Evolutionary conservation across 2,113 vertebrate species (phyloP), one percentile per base, ranked within the genome.

Genomic region (Macquaria australasica): DNA sequence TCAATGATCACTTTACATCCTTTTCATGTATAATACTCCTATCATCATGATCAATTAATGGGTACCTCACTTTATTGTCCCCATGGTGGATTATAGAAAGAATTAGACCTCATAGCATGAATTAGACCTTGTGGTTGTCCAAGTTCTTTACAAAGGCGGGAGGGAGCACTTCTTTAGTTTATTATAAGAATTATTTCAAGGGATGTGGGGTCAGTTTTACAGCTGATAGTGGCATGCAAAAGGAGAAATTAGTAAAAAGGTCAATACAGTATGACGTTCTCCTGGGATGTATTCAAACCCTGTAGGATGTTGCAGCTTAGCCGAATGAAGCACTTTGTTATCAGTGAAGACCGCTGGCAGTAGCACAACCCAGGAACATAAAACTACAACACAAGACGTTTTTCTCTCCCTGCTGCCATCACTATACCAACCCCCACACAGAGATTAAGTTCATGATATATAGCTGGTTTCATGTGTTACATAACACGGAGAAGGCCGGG

Each of bases 381-480:
- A 76, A 83, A 88, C 45, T 39, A 71, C 67, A 83, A 28, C 72
- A 66, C 83, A 67, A 31, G 53, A 78, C 23, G 14, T 41, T 15
- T 80, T 18, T 23, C 21, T 48, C 73, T 74, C 41, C 53, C 48
- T 58, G 66, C 78, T 74, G 64, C 51, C 73, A 45, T 81, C 74
- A 43, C 77, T 34, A 3, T 31, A 70, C 72, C 88, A 63, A 73
- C 85, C 81, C 68, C 83, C 67, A 75, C 73, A 10, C 69, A 31
- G 50, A 81, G 80, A 83, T 76, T 87, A 67, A 79, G 23, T 67
- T 75, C 11, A 86, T 86, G 72, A 83, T 85, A 79, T 81, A 82
- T 86, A 43, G 72, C 83, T 68, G 63, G 58, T 76, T 56, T 83
- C 55, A 77, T 51, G 34, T 74, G 66, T 94, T 92, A 80, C 53